Evolutionary conservation across 2,888 invertebrate species (phyloP).

Genomic region (Apodemia zela): DNA sequence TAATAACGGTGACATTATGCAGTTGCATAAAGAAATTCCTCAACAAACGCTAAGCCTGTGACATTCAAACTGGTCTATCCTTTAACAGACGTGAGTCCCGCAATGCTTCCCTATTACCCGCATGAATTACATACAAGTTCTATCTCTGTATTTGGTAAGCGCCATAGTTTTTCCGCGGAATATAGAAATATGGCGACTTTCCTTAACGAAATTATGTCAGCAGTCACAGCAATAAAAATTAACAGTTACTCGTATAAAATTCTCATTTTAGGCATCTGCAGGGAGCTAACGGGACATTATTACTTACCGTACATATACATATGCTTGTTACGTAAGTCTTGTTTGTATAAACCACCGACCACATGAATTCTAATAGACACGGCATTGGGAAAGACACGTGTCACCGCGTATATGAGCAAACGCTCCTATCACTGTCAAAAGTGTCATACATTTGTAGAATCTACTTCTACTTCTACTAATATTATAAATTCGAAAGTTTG

Average conservation of each 20-base stretch:
- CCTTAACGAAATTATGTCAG: constrained; percentile 14
- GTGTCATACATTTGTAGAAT: too few species aligned
- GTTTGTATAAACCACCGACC: too few species aligned
- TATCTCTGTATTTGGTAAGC: constrained; percentile 9
- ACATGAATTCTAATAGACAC: too few species aligned
- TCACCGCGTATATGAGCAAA: too few species aligned
- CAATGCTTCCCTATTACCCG: constrained; percentile 30
- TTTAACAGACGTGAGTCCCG: constrained; percentile 29
- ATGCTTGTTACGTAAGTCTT: too few species aligned
- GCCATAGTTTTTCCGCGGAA: constrained; percentile 2
- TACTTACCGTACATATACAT: not conserved
- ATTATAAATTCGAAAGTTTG: too few species aligned
- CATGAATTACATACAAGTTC: constrained; percentile 26
- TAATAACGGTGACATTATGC: constrained; percentile 31
- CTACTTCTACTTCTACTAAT: too few species aligned
- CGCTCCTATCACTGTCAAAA: too few species aligned
- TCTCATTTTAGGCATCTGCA: not conserved
- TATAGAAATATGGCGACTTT: constrained; percentile 3
- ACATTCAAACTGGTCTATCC: constrained; percentile 27
- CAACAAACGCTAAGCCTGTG: constrained; percentile 29
- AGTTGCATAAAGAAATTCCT: constrained; percentile 29
- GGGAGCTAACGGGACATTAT: not conserved
- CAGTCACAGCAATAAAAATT: constrained; percentile 15
- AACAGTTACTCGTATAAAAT: constrained; percentile 1
- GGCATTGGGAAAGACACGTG: too few species aligned